Percentiles rank a stretch among this genome's conserved stretches.
These are phyloP conservation scores for Cataglyphis hispanica DNA, from an alignment of 1,140 invertebrate genomes.

Conservation along the genomic window DNA sequence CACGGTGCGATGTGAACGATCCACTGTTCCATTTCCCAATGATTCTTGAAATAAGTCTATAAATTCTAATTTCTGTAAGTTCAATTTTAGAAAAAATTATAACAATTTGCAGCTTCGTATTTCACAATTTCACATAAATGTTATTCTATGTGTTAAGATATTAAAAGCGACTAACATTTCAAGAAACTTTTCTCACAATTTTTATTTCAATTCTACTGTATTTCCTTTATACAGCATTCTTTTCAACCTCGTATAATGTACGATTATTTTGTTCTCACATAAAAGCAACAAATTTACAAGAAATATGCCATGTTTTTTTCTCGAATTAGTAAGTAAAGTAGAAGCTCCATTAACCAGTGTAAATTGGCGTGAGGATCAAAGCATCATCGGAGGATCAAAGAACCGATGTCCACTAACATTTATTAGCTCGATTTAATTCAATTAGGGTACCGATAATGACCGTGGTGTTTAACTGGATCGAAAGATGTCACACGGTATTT, in stretches of 20 bases:
- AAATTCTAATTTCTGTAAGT: not conserved
- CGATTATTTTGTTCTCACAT: conserved; percentile 24
- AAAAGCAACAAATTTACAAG: conserved; percentile 6
- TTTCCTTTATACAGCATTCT: not conserved
- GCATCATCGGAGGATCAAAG: conserved; percentile 75
- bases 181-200: too few relatives aligned
- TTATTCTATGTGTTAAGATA: not conserved
- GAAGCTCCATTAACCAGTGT: conserved; percentile 42
- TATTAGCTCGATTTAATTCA: conserved; percentile 82
- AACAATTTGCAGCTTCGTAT: not conserved
- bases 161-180: too few relatives aligned
- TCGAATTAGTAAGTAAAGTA: conserved; percentile 53
- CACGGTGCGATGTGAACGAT: conserved; percentile 47
- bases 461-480: conserved; percentile 74
- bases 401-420: conserved; percentile 71
- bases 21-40: conserved; percentile 20
- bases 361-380: conserved; percentile 80
- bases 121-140: not conserved
- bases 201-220: too few relatives aligned
- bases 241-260: not conserved
- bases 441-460: conserved; percentile 82
- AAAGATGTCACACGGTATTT: conserved; percentile 79
- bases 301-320: conserved; percentile 13
- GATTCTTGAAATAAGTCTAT: not conserved
- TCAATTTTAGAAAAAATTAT: not conserved